These are phyloP conservation scores for Alcedo atthis DNA, from an alignment of 2,797 vertebrate species.

Conservation along the genomic window DNA sequence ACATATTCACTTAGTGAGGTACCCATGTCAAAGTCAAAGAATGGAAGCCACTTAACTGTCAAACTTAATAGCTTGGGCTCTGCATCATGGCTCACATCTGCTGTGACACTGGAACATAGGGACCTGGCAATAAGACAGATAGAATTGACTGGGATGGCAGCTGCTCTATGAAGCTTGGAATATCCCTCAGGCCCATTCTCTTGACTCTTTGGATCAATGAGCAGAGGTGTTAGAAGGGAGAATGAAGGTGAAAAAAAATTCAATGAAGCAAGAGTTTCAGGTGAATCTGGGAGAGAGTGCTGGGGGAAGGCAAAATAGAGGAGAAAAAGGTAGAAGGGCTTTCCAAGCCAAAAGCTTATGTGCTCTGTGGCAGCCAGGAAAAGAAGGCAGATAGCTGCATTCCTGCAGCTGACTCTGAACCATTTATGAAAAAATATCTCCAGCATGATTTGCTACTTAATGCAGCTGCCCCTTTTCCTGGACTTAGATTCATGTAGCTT, in stretches of 20 bases:
- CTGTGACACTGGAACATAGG: background rate
- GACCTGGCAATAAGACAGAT: background rate
- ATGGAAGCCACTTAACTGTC: background rate
- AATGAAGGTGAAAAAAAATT: background rate
- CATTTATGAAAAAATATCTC: background rate
- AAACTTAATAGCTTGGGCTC: background rate
- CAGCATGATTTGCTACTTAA: background rate
- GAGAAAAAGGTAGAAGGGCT: background rate
- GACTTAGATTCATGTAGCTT: background rate
- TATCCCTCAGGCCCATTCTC: background rate
- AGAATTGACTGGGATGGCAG: fast-evolving
- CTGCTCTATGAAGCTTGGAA: background rate
- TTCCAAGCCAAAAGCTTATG: background rate
- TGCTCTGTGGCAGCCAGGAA: background rate
- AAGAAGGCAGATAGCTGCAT: background rate
- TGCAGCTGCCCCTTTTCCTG: background rate
- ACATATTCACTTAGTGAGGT: background rate
- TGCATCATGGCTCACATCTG: background rate
- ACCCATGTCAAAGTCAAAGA: background rate
- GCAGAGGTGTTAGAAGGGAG: background rate
- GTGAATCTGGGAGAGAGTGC: background rate
- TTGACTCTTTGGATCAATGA: background rate
- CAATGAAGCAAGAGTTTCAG: background rate
- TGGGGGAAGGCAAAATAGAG: background rate
- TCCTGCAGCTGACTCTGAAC: background rate